Percentiles rank a stretch among this genome's conserved stretches.
Evolutionary conservation across 2,888 invertebrate genomes (phyloP).

Genomic region (Diaperis boleti): DNA sequence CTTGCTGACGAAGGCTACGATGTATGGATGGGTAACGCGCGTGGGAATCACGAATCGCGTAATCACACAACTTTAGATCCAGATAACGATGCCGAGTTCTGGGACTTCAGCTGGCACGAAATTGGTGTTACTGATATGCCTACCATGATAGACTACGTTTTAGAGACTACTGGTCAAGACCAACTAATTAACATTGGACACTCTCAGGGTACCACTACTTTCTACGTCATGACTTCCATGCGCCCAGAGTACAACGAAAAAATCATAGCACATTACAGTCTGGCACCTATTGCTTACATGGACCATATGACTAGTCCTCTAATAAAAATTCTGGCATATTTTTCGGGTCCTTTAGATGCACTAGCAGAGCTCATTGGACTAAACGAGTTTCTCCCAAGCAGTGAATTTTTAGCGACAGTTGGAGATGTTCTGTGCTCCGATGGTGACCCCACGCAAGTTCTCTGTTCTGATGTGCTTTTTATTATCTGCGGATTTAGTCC

Average conservation of each 20-base stretch:
- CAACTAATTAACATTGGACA: slow-evolving; percentile 42
- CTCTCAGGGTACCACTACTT: slow-evolving; percentile 76
- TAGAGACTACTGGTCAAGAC: slow-evolving; percentile 24
- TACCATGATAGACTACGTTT: slow-evolving; percentile 25
- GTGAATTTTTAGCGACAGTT: slow-evolving; percentile 63
- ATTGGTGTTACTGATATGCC: slow-evolving; percentile 28
- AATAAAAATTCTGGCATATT: slow-evolving; percentile 51
- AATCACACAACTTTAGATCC: slow-evolving; percentile 22
- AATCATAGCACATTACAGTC: slow-evolving; percentile 61
- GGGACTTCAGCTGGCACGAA: slow-evolving; percentile 40
- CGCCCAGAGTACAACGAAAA: slow-evolving; percentile 76
- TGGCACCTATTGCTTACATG: slow-evolving; percentile 29
- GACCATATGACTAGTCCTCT: slow-evolving; percentile 55
- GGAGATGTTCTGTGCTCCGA: slow-evolving; percentile 48
- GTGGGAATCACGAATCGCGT: slow-evolving; percentile 51
- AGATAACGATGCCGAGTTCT: slow-evolving; percentile 11
- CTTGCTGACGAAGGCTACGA: slow-evolving; percentile 58
- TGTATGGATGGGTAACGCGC: slow-evolving; percentile 56
- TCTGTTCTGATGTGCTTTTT: slow-evolving; percentile 60
- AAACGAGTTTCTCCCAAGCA: slow-evolving; percentile 76
- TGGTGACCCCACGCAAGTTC: slow-evolving; percentile 38
- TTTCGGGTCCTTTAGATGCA: slow-evolving; percentile 46
- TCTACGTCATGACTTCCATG: slow-evolving; percentile 75
- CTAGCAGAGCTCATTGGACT: slow-evolving; percentile 62
- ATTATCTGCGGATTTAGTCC: slow-evolving; percentile 59